Evolutionary conservation across 2,113 vertebrate genomes (phyloP).

Genomic region (Psammodynastes pulverulentus): DNA sequence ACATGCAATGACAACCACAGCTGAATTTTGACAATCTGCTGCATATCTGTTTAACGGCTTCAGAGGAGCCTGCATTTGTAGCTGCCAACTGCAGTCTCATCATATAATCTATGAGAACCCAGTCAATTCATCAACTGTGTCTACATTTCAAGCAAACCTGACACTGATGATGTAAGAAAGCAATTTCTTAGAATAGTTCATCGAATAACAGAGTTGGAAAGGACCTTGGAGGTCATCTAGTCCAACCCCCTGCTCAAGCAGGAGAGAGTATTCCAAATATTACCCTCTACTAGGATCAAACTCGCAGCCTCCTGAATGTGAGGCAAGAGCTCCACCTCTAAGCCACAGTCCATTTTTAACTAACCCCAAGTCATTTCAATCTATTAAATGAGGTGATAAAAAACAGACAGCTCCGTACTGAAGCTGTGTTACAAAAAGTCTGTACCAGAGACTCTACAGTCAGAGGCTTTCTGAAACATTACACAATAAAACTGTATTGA

Average conservation of each 20-base stretch:
- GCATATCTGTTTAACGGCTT: constrained; percentile 27
- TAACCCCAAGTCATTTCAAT: neutral
- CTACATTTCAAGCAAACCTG: neutral
- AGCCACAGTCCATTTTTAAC: too few species aligned
- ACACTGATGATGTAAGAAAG: neutral
- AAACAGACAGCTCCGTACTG: neutral
- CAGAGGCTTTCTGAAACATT: neutral
- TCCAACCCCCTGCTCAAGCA: too few species aligned
- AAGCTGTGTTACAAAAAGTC: neutral
- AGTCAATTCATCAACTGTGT: neutral
- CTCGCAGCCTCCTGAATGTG: too few species aligned
- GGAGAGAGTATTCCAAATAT: too few species aligned
- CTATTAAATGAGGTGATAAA: neutral
- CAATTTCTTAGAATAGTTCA: too few species aligned
- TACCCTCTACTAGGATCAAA: too few species aligned
- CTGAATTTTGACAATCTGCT: neutral
- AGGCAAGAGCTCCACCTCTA: too few species aligned
- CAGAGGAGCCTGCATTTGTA: neutral
- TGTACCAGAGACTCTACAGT: neutral
- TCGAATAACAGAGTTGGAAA: too few species aligned
- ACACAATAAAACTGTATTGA: neutral
- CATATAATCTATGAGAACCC: neutral
- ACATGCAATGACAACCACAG: neutral
- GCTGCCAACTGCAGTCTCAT: neutral
- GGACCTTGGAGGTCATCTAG: too few species aligned